These are phyloP conservation scores for Aethina tumida DNA, from an alignment of 1,140 invertebrate genomes.

Conservation along the genomic window DNA sequence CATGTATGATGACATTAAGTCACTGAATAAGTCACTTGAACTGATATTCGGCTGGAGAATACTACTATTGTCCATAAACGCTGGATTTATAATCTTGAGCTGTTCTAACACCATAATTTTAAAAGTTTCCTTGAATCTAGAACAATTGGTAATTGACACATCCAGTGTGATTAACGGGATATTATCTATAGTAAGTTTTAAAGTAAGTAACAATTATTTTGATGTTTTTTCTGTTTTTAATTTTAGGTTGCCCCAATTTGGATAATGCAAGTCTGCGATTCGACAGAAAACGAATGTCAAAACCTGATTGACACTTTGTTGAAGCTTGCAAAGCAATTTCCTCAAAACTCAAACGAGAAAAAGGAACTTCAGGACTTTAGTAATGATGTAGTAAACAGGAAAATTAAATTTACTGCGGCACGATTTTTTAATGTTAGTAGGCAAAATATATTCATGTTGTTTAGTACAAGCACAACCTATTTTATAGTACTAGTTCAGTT, in stretches of 20 bases:
- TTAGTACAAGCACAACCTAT: neutral
- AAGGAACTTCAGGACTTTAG: neutral
- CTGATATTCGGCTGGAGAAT: too few relatives aligned
- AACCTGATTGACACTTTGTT: neutral
- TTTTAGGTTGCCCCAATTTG: constrained; percentile 2
- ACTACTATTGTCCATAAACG: too few relatives aligned
- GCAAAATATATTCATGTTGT: neutral
- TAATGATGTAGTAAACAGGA: neutral
- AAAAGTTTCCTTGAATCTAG: too few relatives aligned
- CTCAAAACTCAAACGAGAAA: neutral
- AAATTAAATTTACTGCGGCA: neutral
- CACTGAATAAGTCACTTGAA: too few relatives aligned
- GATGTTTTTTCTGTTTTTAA: neutral
- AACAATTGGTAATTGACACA: too few relatives aligned
- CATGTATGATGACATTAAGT: too few relatives aligned
- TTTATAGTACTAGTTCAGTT: too few relatives aligned
- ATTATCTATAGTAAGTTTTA: too few relatives aligned
- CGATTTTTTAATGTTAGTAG: constrained; percentile 1
- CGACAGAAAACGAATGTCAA: neutral
- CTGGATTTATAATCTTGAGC: too few relatives aligned
- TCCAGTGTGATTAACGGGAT: too few relatives aligned
- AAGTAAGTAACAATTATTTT: neutral
- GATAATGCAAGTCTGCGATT: neutral
- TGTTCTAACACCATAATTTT: too few relatives aligned
- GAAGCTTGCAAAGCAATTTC: neutral